Evolutionary conservation across 1,140 invertebrate species (phyloP), one percentile per base, ranked within the genome.

Genomic region (Penaeus chinensis): DNA sequence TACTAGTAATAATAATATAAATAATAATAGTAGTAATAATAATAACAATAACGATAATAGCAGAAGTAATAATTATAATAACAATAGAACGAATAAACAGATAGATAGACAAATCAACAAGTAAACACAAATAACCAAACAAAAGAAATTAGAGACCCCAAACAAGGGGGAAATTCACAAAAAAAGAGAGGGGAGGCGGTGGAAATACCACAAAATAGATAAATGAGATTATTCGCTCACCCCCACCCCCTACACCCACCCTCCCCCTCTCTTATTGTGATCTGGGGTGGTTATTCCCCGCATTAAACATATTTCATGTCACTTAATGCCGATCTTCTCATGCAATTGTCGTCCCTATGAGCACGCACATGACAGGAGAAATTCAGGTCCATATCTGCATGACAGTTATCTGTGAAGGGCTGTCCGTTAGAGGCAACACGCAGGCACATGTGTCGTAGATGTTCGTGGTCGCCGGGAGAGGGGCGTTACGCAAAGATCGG

Each of bases 361-460:
- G 61, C 86, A 87, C 86, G 86, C 80, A 87, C 86, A 74, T 77
- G 71, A 82, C 61, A 82, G 60, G 78, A 65, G 66, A 82, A 63
- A 83, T 87, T 81, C 86, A 22, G 42, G 66, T 37, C 80, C 86
- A 83, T 62, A 83, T 87, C 80, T 82, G 80, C 86, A 83, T 87
- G 86, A 87, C 86, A 87, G 66, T 65, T 82, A 65, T 83, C 81
- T 83, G 80, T 87, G 86, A 87, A 87, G 80, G 86, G 66, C 61
- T 87, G 86, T 87, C 85, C 74, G 80, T 87, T 82, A 87, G 66
- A 13, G n/a, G 8, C 69, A 47, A 81, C 86, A 87, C 86, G 80
- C 71, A 77, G 24, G 27, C 81, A 42, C 71, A 37, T 76, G 69
- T 76, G 54, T 60, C 22, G 20, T 60, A 71, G 11, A 27, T 62